Evolutionary conservation across 2,113 vertebrate genomes (phyloP).

Genomic region (Talpa occidentalis): DNA sequence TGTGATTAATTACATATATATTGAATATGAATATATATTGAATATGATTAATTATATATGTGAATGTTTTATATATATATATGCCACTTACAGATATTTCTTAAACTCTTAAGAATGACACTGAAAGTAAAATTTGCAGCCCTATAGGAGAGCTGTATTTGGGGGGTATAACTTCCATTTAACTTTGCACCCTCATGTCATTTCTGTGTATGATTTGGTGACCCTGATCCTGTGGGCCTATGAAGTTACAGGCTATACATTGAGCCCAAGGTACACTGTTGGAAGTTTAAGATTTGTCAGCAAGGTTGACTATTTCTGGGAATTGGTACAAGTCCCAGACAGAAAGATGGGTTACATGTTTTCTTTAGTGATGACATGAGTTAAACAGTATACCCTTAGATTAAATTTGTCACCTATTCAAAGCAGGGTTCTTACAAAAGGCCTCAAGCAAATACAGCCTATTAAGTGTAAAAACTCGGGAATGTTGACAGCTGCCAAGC

Average conservation of each 20-base stretch:
- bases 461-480: conserved; percentile 49
- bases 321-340: conserved; percentile 49
- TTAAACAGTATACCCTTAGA: conserved; percentile 54
- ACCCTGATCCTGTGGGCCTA: neutral
- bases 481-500: conserved; percentile 54
- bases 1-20: too few species aligned
- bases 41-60: too few species aligned
- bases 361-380: conserved; percentile 62
- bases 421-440: conserved; percentile 35
- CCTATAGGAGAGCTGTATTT: neutral
- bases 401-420: conserved; percentile 71
- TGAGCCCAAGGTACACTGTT: neutral
- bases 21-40: too few species aligned
- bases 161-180: neutral
- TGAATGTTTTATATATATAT: too few species aligned
- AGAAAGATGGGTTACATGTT: conserved; percentile 68
- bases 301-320: conserved; percentile 61
- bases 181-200: neutral
- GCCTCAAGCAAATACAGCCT: conserved; percentile 39
- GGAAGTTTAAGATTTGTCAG: conserved; percentile 42
- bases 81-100: neutral
- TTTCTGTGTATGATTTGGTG: neutral
- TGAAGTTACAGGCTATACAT: neutral
- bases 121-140: neutral
- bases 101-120: conserved; percentile 2